Conservation (phyloP, 2,888 invertebrate genomes). For the Cheilosia scutellata region DNA sequence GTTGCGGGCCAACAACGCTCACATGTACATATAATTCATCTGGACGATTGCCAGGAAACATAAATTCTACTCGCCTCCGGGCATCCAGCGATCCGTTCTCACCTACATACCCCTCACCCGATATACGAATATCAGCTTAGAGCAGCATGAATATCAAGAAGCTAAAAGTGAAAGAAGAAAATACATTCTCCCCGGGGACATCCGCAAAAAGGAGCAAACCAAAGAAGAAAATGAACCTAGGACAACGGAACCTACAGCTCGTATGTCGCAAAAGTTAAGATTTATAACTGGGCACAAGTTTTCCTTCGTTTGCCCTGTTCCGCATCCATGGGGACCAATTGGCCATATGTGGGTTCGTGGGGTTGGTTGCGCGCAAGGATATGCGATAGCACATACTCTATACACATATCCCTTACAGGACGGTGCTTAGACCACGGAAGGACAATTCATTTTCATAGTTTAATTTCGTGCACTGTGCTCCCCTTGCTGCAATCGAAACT, state of each 20-base stretch:
- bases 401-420: constrained; percentile 54
- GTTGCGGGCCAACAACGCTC: constrained; percentile 29
- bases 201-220: constrained; percentile 48
- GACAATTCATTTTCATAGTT: constrained; percentile 76
- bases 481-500: constrained; percentile 57
- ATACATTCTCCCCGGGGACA: constrained; percentile 71
- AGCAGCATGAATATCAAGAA: constrained; percentile 75
- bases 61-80: constrained; percentile 64
- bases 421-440: constrained; percentile 71
- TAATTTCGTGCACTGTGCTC: constrained; percentile 68
- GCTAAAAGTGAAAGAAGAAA: constrained; percentile 73
- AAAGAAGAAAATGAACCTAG: constrained; percentile 72
- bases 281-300: constrained; percentile 76
- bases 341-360: constrained; percentile 70
- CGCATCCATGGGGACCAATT: constrained; percentile 76
- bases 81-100: constrained; percentile 69
- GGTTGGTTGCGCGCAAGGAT: constrained; percentile 30
- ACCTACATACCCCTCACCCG: constrained; percentile 43
- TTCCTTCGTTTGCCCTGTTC: constrained; percentile 71
- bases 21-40: constrained; percentile 62
- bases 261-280: constrained; percentile 76
- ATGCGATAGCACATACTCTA: constrained; percentile 51
- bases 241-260: constrained; percentile 64
- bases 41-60: constrained; percentile 74
- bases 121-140: constrained; percentile 64